Evolutionary conservation across 2,113 vertebrate genomes (phyloP).

Genomic region (Conger conger): DNA sequence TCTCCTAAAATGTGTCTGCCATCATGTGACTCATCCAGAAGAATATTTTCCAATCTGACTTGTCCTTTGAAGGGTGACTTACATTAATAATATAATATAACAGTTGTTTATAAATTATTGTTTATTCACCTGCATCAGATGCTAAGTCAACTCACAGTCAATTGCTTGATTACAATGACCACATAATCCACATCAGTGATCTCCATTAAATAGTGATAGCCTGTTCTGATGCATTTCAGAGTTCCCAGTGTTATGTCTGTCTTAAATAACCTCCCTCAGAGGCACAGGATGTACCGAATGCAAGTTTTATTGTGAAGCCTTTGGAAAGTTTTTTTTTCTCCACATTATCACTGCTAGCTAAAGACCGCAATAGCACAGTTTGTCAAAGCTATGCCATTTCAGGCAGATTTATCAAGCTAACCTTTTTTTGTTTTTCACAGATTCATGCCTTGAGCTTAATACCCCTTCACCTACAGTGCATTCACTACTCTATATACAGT

Average conservation of each 20-base stretch:
- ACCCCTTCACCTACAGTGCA: not conserved
- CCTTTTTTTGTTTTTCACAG: not conserved
- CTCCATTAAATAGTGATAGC: not conserved
- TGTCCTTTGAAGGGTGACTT: not conserved
- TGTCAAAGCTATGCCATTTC: not conserved
- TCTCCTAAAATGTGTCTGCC: not conserved
- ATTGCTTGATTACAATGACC: not conserved
- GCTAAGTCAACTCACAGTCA: not conserved
- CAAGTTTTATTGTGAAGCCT: not conserved
- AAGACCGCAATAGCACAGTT: not conserved
- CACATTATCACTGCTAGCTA: not conserved
- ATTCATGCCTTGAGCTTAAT: not conserved
- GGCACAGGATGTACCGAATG: not conserved
- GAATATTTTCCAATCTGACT: not conserved
- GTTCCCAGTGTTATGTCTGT: not conserved
- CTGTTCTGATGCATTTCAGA: not conserved
- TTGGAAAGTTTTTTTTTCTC: not conserved
- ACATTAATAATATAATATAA: not conserved
- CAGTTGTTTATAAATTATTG: not conserved
- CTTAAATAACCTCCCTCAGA: not conserved
- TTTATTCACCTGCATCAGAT: conserved; percentile 2
- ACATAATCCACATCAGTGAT: not conserved
- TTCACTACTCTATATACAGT: not conserved
- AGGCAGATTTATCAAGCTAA: not conserved
- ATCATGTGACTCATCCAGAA: not conserved